Evolutionary conservation across 1,140 invertebrate genomes (phyloP).

Genomic region (Drosophila miranda): DNA sequence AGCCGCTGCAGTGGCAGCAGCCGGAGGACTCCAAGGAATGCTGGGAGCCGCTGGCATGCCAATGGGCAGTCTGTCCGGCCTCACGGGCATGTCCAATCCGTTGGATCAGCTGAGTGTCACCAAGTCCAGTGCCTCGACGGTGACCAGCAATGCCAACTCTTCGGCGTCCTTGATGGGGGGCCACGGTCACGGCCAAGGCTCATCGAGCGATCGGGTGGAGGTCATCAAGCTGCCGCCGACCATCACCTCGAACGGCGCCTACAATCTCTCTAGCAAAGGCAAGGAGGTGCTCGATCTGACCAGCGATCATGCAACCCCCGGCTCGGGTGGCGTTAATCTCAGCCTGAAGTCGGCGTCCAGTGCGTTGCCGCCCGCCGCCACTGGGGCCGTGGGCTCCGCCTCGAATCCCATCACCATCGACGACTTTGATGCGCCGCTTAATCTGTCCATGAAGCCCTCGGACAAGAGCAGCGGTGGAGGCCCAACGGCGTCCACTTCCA

Average conservation of each 20-base stretch:
- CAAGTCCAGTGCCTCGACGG: conserved; percentile 34
- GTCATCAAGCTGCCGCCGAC: conserved; percentile 89
- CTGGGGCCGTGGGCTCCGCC: conserved; percentile 72
- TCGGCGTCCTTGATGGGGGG: conserved; percentile 24
- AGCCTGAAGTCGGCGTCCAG: conserved; percentile 59
- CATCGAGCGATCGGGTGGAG: conserved; percentile 86
- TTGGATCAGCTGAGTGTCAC: conserved; percentile 61
- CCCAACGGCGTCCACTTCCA: conserved; percentile 14
- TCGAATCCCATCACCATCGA: conserved; percentile 83
- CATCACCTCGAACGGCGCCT: conserved; percentile 81
- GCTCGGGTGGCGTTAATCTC: conserved; percentile 72
- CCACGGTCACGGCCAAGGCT: conserved; percentile 42
- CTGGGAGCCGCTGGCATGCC: conserved; percentile 60
- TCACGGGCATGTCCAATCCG: conserved; percentile 40
- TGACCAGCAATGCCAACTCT: conserved; percentile 19
- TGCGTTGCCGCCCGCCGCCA: conserved; percentile 41
- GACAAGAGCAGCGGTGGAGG: conserved; percentile 69
- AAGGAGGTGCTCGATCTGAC: conserved; percentile 76
- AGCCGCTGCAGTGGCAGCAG: conserved; percentile 32
- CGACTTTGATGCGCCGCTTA: conserved; percentile 89
- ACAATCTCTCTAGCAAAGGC: conserved; percentile 79
- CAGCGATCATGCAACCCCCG: conserved; percentile 46
- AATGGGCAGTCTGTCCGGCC: conserved; percentile 29
- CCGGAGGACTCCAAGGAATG: conserved; percentile 50
- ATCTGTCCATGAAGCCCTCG: conserved; percentile 90